Evolutionary conservation across 2,113 vertebrate species (phyloP), one percentile per base, ranked within the genome.

Genomic region (Alosa alosa): DNA sequence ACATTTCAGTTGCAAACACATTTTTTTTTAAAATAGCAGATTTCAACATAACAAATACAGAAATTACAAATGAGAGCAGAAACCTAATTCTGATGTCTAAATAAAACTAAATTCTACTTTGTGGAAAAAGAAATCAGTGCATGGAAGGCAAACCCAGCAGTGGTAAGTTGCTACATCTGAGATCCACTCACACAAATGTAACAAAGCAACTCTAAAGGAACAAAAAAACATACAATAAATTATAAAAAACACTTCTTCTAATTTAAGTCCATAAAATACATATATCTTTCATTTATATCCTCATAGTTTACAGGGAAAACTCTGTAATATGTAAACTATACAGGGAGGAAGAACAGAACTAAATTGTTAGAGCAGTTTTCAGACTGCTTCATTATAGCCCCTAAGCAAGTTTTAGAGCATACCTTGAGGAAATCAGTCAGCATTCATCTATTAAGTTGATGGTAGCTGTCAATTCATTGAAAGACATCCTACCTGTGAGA

Each of bases 401-500:
- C 31, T 39, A 17, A 36, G 72, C 72, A 78, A 36, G 36, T 39
- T 39, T 78, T 78, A 39, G 31, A 36, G 15, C 72, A 39, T 78
- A 36, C 72, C 72, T 39, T 11, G 31, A 78, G 72, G 36, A 78
- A 39, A 78, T 78, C 72, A 36, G 36, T 78, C 36, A 78, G 31
- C 72, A 78, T 78, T 6, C 60, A 68, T 68, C 25, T 68, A 13
- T 17, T 17, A 64, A 72, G 72, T 78, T 36, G 72, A 68, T 49
- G 50, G 75, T 8, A 82, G 57, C 83, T 46, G 85, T 84, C 78
- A 72, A 81, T 82, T 91, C 83, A 84, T 41, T 82, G 78, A 87
- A 88, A 86, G 85, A 87, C 78, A 84, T 84, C 81, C 84, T 64
- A 86, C 86, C 86, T 81, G 83, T 87, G 41, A 81, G 82, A 81